A percentile compares a stretch with the other conserved stretches of the same genome.
These are phyloP conservation scores for Lycodopsis pacificus DNA, from an alignment of 2,797 vertebrate genomes.

Conservation along the genomic window DNA sequence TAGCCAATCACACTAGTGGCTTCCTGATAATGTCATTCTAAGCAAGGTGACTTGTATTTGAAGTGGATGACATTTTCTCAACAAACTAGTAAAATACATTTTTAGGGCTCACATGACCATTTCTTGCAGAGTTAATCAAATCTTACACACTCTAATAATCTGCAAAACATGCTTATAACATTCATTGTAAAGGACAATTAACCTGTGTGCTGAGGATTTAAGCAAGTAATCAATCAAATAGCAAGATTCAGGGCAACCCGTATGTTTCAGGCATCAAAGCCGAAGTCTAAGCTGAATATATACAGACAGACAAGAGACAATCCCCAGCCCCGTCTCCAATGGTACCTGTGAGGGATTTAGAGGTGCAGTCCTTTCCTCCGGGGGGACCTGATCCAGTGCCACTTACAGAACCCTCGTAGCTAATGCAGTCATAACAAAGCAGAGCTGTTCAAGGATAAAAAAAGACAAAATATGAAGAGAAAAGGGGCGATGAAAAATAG, in stretches of 20 bases:
- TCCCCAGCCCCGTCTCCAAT: conserved; percentile 69
- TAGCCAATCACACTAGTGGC: conserved; percentile 16
- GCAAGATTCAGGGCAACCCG: background rate
- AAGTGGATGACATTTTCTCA: conserved; percentile 24
- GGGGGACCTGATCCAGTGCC: conserved; percentile 86
- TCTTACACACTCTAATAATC: background rate
- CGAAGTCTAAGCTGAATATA: conserved; percentile 39
- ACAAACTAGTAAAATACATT: background rate
- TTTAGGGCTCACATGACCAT: background rate
- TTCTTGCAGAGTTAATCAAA: background rate
- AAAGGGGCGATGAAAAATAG: conserved; percentile 67
- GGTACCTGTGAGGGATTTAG: conserved; percentile 95
- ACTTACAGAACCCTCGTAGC: conserved; percentile 84
- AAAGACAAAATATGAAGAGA: conserved; percentile 73
- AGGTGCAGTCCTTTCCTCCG: conserved; percentile 92
- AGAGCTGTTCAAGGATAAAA: conserved; percentile 85
- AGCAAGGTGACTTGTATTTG: conserved; percentile 40
- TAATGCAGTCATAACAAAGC: conserved; percentile 90
- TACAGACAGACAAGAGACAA: conserved; percentile 66
- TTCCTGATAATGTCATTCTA: conserved; percentile 55
- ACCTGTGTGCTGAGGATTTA: background rate
- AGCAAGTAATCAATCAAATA: conserved; percentile 2
- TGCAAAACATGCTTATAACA: conserved; percentile 6
- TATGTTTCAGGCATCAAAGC: conserved; percentile 35
- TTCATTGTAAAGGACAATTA: background rate